A percentile compares a stretch with the other conserved stretches of the same genome.
These are phyloP conservation scores for Luffia ferchaultella DNA, from an alignment of 2,888 invertebrate genomes.

Conservation along the genomic window DNA sequence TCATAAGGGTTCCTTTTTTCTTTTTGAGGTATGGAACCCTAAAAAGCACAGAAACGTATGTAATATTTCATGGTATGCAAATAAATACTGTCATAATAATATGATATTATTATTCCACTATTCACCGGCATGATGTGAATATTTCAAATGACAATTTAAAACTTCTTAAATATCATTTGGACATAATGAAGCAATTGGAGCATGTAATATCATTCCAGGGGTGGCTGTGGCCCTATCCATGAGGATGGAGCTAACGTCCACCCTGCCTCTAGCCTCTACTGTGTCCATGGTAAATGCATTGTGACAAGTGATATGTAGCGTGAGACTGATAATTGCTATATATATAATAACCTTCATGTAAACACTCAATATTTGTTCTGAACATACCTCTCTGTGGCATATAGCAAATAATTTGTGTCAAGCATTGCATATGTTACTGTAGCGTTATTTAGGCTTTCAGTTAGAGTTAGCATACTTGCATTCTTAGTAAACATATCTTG, in stretches of 20 bases:
- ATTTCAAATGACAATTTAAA: no score
- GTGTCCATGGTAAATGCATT: background rate
- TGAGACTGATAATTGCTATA: background rate
- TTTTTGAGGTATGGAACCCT: no score
- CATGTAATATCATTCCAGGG: no score
- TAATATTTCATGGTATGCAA: no score
- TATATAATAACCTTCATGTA: background rate
- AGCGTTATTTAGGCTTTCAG: background rate
- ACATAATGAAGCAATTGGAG: no score
- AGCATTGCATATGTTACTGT: background rate
- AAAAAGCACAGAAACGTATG: no score
- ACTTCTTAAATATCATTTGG: no score
- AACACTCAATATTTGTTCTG: background rate
- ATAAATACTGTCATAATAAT: no score
- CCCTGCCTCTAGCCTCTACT: background rate
- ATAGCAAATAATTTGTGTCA: background rate
- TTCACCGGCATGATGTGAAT: no score
- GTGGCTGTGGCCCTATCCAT: background rate
- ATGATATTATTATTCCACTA: no score
- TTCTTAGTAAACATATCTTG: background rate
- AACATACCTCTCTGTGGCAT: background rate
- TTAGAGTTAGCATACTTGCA: background rate
- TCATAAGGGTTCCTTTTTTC: no score
- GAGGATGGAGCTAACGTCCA: background rate
- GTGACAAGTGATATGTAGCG: background rate